Evolutionary conservation across 2,113 vertebrate genomes (phyloP), one percentile per base, ranked within the genome.

Genomic region (Percina caprodes): DNA sequence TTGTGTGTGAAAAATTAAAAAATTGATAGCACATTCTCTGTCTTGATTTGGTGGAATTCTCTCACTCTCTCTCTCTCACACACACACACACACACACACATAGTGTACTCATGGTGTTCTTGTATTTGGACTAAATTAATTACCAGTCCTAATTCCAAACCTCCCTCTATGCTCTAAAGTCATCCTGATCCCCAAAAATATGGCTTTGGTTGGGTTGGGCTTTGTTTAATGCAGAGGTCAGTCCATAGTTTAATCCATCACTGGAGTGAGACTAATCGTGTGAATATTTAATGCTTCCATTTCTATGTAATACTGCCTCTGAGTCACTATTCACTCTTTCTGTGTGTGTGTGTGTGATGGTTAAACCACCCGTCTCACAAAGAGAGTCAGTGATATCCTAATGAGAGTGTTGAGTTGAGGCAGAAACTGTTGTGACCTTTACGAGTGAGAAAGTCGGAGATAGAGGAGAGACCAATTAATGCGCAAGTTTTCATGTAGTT

Each of bases 231-330:
- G 72, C 60, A 76, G 67, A 63, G 69, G 73, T 85, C 77, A 74
- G 62, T 70, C 63, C 49, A 48, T 45, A 77, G 52, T 72, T 71
- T 67, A 77, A 77, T 69, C 75, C 69, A 69, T 69, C 69, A 80
- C 30, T 75, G 73, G 61, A 74, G 82, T 1, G 77, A 81, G 35
- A 75, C 83, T 65, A 66, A 70, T 80, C 24, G 13, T 60, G 58
- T 85, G 59, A 90, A 80, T 83, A 78, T 86, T 85, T 86, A 85
- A 87, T 84, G 74, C 19, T 52, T 73, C 48, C 9, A 24, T 72
- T 89, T 75, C 71, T 70, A 59, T 59, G 61, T 46, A 79, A 76
- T 82, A 68, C 69, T 62, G 62, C 63, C 69, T 67, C 30, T 77
- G 74, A 84, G 70, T 79, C 70, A 69, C 66, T 69, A 26, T 68